Evolutionary conservation across 2,797 vertebrate genomes (phyloP).

Genomic region (Aulostomus chinensis): DNA sequence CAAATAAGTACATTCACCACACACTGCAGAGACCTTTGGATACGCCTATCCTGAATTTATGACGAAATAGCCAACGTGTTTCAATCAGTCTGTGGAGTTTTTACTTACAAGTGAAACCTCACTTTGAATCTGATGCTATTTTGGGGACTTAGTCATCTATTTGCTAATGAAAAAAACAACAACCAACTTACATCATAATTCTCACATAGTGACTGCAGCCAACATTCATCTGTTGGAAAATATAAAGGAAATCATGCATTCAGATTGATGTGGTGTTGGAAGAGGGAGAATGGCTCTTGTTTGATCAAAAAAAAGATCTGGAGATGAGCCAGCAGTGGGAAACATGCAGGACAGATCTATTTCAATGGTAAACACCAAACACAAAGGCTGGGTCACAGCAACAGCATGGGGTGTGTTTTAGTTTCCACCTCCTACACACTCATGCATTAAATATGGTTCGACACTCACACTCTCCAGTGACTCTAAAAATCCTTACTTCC

Average conservation of each 20-base stretch:
- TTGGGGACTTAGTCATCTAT: too few relatives aligned
- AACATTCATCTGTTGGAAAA: conserved; percentile 26
- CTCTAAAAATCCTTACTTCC: conserved; percentile 51
- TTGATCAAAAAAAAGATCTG: conserved; percentile 32
- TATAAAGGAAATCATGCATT: conserved; percentile 35
- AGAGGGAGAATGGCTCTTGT: conserved; percentile 29
- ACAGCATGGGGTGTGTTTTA: conserved; percentile 71
- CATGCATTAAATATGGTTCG: conserved; percentile 68
- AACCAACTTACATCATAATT: conserved; percentile 11
- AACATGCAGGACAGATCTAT: conserved; percentile 45
- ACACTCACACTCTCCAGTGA: conserved; percentile 65
- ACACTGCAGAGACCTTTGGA: conserved; percentile 4
- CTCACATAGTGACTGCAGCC: conserved; percentile 22
- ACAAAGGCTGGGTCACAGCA: conserved; percentile 64
- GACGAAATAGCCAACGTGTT: conserved; percentile 1
- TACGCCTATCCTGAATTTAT: conserved; percentile 1
- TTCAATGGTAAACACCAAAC: conserved; percentile 49
- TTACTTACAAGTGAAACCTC: conserved; percentile 11
- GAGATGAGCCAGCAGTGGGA: conserved; percentile 46
- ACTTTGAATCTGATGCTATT: too few relatives aligned
- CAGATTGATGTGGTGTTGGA: conserved; percentile 19
- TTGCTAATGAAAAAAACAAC: conserved; percentile 20
- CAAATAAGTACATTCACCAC: too few relatives aligned
- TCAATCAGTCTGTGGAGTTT: conserved; percentile 3
- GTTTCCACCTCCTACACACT: conserved; percentile 72